phyloP scores from a whole-genome alignment of 1,140 invertebrate genomes.

The Drosophila seguyi region DNA sequence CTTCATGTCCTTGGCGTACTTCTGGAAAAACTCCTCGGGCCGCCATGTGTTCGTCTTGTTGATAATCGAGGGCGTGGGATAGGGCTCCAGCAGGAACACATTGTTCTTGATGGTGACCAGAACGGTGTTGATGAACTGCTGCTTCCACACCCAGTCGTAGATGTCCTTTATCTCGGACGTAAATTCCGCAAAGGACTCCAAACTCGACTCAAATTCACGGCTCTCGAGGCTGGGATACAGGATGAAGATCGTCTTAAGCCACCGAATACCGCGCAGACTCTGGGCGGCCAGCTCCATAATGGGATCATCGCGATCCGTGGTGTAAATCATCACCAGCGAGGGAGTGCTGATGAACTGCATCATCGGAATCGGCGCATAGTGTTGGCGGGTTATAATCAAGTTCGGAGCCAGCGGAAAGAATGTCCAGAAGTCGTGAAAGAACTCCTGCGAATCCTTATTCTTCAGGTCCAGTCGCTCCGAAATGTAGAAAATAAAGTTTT shows the following conservation, averaged over 20 bases:
- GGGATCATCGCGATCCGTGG: constrained; percentile 63
- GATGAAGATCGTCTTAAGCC: constrained; percentile 71
- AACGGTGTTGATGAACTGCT: constrained; percentile 66
- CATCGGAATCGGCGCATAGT: constrained; percentile 28
- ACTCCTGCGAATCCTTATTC: constrained; percentile 31
- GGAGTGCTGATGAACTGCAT: constrained; percentile 67
- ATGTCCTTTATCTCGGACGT: constrained; percentile 22
- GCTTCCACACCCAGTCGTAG: constrained; percentile 65
- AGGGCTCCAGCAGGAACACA: constrained; percentile 64
- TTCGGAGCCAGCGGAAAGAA: constrained; percentile 57
- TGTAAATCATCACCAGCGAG: constrained; percentile 61
- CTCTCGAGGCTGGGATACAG: constrained; percentile 46
- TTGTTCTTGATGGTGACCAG: constrained; percentile 64
- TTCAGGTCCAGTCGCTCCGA: constrained; percentile 62
- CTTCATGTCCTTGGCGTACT: constrained; percentile 46
- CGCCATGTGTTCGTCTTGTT: constrained; percentile 63
- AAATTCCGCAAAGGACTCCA: constrained; percentile 32
- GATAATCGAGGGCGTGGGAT: constrained; percentile 51
- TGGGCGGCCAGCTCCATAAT: constrained; percentile 73
- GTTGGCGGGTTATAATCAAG: constrained; percentile 43
- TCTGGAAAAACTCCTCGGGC: constrained; percentile 49
- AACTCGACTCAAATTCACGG: constrained; percentile 24
- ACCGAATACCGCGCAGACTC: constrained; percentile 44
- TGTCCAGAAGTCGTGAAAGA: constrained; percentile 61
- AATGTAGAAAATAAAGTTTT: constrained; percentile 75